Evolutionary conservation across 2,888 invertebrate genomes (phyloP).

Genomic region (Drosophila tanythrix): DNA sequence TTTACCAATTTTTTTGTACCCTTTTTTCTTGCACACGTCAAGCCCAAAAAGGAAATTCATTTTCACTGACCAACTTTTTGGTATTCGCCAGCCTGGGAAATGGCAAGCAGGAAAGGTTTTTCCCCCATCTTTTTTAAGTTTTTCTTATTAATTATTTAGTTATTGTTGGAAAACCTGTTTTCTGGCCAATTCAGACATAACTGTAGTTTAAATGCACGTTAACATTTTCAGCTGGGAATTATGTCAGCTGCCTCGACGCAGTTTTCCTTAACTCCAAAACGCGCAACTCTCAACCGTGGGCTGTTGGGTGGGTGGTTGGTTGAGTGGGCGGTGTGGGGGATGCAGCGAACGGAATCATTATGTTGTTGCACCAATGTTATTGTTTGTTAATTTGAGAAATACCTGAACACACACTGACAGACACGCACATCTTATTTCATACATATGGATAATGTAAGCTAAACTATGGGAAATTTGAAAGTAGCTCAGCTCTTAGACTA

Average conservation of each 20-base stretch:
- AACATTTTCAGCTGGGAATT: conserved; percentile 76
- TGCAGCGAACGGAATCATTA: conserved; percentile 27
- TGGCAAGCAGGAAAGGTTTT: conserved; percentile 71
- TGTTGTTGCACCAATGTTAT: conserved; percentile 54
- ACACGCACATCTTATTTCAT: conserved; percentile 15
- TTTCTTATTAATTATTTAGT: conserved; percentile 51
- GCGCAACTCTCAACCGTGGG: conserved; percentile 27
- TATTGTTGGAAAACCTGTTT: conserved; percentile 60
- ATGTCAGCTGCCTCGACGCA: conserved; percentile 59
- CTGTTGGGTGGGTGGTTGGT: not conserved
- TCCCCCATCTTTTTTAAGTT: conserved; percentile 24
- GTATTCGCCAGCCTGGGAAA: conserved; percentile 31
- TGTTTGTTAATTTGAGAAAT: conserved; percentile 67
- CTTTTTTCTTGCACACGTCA: conserved; percentile 17
- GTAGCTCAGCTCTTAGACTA: conserved; percentile 12
- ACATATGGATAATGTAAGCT: conserved; percentile 15
- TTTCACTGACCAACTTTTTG: conserved; percentile 68
- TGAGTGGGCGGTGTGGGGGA: not conserved
- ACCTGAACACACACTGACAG: not conserved
- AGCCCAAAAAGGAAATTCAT: conserved; percentile 65
- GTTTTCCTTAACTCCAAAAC: conserved; percentile 47
- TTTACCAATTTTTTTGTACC: conserved; percentile 8
- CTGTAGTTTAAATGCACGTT: conserved; percentile 69
- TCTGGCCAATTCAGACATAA: conserved; percentile 72
- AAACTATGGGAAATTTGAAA: conserved; percentile 46